These are phyloP conservation scores for Nephrotoma flavescens DNA, from an alignment of 2,888 invertebrate species.

Conservation along the genomic window DNA sequence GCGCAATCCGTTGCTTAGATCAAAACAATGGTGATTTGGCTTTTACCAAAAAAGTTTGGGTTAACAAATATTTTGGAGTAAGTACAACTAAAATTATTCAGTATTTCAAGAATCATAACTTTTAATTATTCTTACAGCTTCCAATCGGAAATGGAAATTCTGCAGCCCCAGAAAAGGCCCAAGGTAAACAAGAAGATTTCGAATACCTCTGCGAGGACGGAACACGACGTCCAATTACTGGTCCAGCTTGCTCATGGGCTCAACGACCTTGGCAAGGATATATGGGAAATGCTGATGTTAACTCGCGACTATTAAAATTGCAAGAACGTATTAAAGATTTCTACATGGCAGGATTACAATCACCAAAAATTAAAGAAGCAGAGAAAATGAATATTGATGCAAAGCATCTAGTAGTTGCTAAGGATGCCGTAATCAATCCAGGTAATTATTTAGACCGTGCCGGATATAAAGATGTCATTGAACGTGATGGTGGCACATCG, in stretches of 20 bases:
- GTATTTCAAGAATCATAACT: background rate
- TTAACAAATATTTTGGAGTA: slow-evolving; percentile 65
- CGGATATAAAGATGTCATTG: slow-evolving; percentile 54
- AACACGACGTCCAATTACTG: slow-evolving; percentile 47
- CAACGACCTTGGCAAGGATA: slow-evolving; percentile 75
- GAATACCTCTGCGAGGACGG: slow-evolving; percentile 71
- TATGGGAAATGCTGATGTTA: slow-evolving; percentile 48
- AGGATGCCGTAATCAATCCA: slow-evolving; percentile 24
- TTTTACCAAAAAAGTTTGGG: slow-evolving; percentile 69
- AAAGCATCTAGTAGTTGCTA: background rate
- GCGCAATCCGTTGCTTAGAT: slow-evolving; percentile 67
- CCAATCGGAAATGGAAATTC: slow-evolving; percentile 46
- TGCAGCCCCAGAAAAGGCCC: slow-evolving; percentile 36
- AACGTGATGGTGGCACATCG: slow-evolving; percentile 55
- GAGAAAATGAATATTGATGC: slow-evolving; percentile 34
- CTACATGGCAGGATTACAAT: slow-evolving; percentile 53
- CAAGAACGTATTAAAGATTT: background rate
- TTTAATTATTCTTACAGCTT: slow-evolving; percentile 31
- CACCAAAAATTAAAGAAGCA: slow-evolving; percentile 53
- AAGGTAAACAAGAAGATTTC: slow-evolving; percentile 49
- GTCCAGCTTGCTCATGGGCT: slow-evolving; percentile 63
- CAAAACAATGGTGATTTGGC: slow-evolving; percentile 74
- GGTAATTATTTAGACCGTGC: slow-evolving; percentile 45
- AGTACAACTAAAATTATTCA: slow-evolving; percentile 9
- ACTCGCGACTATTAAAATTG: slow-evolving; percentile 24